Evolutionary conservation across 2,797 vertebrate species (phyloP).

Genomic region (Diceros bicornis): DNA sequence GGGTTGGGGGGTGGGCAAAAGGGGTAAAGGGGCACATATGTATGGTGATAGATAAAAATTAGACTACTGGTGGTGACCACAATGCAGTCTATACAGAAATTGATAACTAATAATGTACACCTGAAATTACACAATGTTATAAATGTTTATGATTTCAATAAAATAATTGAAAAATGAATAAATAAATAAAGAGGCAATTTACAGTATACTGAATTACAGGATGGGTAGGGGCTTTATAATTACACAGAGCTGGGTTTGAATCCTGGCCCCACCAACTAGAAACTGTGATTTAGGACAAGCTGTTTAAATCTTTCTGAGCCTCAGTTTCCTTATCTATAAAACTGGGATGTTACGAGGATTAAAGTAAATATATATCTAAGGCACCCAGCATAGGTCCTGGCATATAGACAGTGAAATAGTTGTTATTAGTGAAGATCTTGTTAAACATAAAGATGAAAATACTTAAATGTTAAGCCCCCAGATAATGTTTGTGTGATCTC

Average conservation of each 20-base stretch:
- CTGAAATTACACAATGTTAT: too few species aligned
- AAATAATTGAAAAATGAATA: too few species aligned
- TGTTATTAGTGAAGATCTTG: not conserved
- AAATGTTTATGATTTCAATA: too few species aligned
- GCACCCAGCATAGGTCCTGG: not conserved
- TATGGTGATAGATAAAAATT: too few species aligned
- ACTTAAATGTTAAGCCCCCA: not conserved
- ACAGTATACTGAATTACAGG: not conserved
- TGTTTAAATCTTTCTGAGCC: not conserved
- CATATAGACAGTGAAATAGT: not conserved
- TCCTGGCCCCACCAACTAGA: not conserved
- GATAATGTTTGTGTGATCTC: not conserved
- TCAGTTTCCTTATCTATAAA: constrained; percentile 30
- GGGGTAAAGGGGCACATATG: too few species aligned
- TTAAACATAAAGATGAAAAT: not conserved
- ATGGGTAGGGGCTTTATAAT: not conserved
- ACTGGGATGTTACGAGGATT: not conserved
- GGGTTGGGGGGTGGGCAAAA: too few species aligned
- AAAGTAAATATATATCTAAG: not conserved
- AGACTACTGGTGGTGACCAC: too few species aligned
- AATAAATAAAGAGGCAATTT: not conserved
- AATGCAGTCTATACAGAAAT: too few species aligned
- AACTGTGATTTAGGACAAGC: not conserved
- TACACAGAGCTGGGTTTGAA: not conserved
- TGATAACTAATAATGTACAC: too few species aligned